Evolutionary conservation across 30 jellyfish, hydroid and myxozoan genomes (phyloP).

Genomic region (Turritopsis rubra): DNA sequence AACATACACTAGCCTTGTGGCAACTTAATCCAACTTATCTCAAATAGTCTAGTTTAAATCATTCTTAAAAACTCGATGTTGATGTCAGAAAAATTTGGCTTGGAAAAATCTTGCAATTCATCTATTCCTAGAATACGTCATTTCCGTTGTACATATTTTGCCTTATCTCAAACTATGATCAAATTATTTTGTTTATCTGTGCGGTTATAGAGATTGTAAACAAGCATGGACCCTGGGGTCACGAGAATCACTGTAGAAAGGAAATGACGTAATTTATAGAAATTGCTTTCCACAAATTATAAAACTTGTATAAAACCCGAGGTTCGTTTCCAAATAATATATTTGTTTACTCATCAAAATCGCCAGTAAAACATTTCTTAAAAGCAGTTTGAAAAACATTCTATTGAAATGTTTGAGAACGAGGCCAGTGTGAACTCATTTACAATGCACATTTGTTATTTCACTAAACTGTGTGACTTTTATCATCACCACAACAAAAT

Average conservation of each 20-base stretch:
- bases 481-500: background rate
- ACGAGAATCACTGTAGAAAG: background rate
- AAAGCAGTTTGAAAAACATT: no score
- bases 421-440: background rate
- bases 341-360: no score
- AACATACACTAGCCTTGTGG: background rate
- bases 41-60: background rate
- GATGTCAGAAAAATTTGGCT: background rate
- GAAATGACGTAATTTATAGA: background rate
- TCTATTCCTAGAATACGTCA: background rate
- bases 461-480: background rate
- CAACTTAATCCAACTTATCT: background rate
- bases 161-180: background rate
- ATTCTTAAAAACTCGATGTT: background rate
- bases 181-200: no score
- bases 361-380: background rate
- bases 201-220: no score
- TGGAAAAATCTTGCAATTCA: background rate
- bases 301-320: no score
- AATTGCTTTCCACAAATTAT: background rate
- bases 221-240: background rate
- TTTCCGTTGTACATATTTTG: background rate
- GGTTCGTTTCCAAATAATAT: no score
- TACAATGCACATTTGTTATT: background rate
- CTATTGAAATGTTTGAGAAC: background rate